These are phyloP conservation scores for Drosophila trichaetosa DNA, from an alignment of 2,888 invertebrate genomes.

Conservation along the genomic window DNA sequence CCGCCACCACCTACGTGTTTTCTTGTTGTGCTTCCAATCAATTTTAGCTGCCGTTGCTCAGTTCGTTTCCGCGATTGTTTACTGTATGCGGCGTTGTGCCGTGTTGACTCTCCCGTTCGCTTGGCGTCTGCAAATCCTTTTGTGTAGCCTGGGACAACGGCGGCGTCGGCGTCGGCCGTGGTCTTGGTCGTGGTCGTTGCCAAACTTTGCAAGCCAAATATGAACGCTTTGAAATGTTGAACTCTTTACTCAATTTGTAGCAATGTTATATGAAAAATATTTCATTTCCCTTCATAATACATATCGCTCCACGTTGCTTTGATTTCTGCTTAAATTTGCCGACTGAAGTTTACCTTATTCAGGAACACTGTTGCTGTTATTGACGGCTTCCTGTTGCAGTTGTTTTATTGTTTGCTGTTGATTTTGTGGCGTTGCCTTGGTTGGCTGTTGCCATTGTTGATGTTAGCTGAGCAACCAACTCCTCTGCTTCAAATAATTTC, in stretches of 20 bases:
- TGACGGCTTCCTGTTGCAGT: conserved; percentile 16
- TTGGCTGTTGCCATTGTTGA: conserved; percentile 42
- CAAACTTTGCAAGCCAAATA: conserved; percentile 59
- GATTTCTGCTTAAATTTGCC: conserved; percentile 52
- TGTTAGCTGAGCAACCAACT: conserved; percentile 55
- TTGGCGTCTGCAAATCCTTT: conserved; percentile 66
- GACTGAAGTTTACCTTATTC: conserved; percentile 30
- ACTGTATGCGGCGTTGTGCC: conserved; percentile 26
- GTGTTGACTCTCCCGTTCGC: conserved; percentile 43
- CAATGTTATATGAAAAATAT: conserved; percentile 50
- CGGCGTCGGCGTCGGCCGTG: conserved; percentile 32
- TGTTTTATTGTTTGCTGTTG: conserved; percentile 32
- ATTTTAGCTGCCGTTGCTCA: conserved; percentile 62
- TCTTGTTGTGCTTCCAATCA: conserved; percentile 73
- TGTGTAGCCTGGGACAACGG: conserved; percentile 76
- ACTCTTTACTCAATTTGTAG: conserved; percentile 60
- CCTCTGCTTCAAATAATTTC: conserved; percentile 58
- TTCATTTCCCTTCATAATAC: conserved; percentile 54
- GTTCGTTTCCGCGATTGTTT: conserved; percentile 56
- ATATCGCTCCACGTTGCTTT: conserved; percentile 42
- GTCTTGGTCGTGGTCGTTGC: conserved; percentile 26
- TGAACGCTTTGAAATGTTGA: conserved; percentile 58
- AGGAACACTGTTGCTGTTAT: conserved; percentile 19
- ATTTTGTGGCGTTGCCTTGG: conserved; percentile 60
- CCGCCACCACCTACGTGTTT: conserved; percentile 16